These are phyloP conservation scores for Maconellicoccus hirsutus DNA, from an alignment of 1,140 invertebrate species.

Conservation along the genomic window DNA sequence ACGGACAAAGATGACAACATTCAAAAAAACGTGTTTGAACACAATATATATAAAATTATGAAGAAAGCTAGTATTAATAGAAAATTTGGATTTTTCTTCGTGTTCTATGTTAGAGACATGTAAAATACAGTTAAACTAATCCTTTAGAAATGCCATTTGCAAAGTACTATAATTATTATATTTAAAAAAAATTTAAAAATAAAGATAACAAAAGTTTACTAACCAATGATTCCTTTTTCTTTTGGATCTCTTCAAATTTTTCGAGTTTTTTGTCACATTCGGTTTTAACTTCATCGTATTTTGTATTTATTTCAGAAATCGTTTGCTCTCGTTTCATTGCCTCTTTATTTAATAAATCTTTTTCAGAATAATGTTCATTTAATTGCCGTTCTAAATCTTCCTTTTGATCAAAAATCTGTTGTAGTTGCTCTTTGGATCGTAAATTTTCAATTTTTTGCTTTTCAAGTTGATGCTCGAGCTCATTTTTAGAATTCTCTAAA, in stretches of 20 bases:
- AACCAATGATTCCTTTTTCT: neutral
- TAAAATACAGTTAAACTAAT: too few relatives aligned
- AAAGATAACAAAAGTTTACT: neutral
- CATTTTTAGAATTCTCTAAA: neutral
- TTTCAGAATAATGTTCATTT: neutral
- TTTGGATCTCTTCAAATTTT: neutral
- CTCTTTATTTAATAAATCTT: neutral
- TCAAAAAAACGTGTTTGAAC: neutral
- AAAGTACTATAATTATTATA: too few relatives aligned
- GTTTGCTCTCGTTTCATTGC: neutral
- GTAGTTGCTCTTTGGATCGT: neutral
- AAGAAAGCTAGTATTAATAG: neutral
- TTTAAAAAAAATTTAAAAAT: too few relatives aligned
- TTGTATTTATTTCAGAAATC: neutral
- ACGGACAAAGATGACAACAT: neutral
- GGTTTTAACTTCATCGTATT: neutral
- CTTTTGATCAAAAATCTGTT: neutral
- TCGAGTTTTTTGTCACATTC: neutral
- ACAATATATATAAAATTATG: neutral
- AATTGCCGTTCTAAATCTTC: neutral
- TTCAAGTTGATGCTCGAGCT: neutral
- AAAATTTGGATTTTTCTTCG: neutral
- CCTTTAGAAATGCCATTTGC: too few relatives aligned
- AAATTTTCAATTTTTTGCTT: neutral
- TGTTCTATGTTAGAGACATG: neutral